Evolutionary conservation across 2,888 invertebrate species (phyloP).

Genomic region (Eupithecia pulchellata): DNA sequence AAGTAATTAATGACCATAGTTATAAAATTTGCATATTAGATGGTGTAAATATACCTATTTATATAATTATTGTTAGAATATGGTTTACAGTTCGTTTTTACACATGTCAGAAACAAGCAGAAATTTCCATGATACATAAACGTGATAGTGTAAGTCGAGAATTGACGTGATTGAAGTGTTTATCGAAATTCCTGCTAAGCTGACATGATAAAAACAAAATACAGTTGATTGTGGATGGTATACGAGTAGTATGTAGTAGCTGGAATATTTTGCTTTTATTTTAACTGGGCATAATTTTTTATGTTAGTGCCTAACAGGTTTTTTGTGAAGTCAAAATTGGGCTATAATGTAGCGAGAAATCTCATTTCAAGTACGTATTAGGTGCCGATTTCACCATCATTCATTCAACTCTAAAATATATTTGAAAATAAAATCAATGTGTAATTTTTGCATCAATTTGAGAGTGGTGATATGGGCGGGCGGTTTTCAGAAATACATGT

Average conservation of each 20-base stretch:
- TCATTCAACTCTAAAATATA: constrained; percentile 1
- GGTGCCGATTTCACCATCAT: neutral
- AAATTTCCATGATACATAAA: constrained; percentile 32
- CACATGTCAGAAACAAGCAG: constrained; percentile 31
- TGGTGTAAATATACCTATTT: constrained; percentile 14
- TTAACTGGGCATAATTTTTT: neutral
- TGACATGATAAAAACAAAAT: constrained; percentile 12
- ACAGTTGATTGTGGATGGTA: constrained; percentile 19
- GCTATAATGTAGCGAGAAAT: neutral
- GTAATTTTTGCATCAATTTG: neutral
- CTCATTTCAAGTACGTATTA: neutral
- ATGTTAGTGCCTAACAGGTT: neutral
- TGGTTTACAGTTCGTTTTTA: constrained; percentile 10
- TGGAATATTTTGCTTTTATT: constrained; percentile 9
- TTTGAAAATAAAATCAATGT: no score
- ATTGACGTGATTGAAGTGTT: neutral
- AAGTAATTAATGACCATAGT: constrained; percentile 72
- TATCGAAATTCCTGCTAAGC: constrained; percentile 31
- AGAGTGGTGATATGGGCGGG: neutral
- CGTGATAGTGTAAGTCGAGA: neutral
- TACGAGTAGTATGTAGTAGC: constrained; percentile 21
- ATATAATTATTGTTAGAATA: constrained; percentile 7
- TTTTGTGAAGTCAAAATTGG: neutral
- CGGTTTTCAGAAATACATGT: neutral
- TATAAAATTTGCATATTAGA: neutral